phyloP scores from a whole-genome alignment of 2,113 vertebrate species.

The Phylloscopus trochiloides region DNA sequence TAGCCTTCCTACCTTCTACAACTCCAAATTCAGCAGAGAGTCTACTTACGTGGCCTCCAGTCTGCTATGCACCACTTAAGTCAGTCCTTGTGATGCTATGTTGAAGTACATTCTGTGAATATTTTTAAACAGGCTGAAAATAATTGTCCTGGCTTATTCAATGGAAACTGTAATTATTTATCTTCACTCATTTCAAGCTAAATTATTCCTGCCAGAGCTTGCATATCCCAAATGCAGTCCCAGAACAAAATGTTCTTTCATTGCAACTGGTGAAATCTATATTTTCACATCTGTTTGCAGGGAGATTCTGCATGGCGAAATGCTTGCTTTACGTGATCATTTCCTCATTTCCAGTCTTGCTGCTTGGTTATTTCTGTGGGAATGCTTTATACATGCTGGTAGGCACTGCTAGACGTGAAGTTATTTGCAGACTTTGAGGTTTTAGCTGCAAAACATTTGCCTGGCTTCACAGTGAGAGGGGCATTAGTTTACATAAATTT shows the following conservation, averaged over 20 bases:
- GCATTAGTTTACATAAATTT: not conserved
- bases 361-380: not conserved
- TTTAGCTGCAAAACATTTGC: not conserved
- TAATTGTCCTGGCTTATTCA: conserved; percentile 35
- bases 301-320: not conserved
- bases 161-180: conserved; percentile 51
- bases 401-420: not conserved
- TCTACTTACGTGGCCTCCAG: accelerated
- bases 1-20: not conserved
- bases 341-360: conserved; percentile 4
- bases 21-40: too few relatives aligned
- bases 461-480: not conserved
- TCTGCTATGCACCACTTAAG: not conserved
- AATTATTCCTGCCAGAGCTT: not conserved
- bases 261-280: not conserved
- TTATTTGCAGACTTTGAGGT: not conserved
- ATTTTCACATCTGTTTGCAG: conserved; percentile 20
- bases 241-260: conserved; percentile 52
- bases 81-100: not conserved
- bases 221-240: not conserved
- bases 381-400: not conserved
- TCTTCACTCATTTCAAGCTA: conserved; percentile 1
- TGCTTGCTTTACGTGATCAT: not conserved
- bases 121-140: conserved; percentile 20
- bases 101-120: conserved; percentile 13